phyloP scores from a whole-genome alignment of 2,797 vertebrate genomes.

The Selene dorsalis region DNA sequence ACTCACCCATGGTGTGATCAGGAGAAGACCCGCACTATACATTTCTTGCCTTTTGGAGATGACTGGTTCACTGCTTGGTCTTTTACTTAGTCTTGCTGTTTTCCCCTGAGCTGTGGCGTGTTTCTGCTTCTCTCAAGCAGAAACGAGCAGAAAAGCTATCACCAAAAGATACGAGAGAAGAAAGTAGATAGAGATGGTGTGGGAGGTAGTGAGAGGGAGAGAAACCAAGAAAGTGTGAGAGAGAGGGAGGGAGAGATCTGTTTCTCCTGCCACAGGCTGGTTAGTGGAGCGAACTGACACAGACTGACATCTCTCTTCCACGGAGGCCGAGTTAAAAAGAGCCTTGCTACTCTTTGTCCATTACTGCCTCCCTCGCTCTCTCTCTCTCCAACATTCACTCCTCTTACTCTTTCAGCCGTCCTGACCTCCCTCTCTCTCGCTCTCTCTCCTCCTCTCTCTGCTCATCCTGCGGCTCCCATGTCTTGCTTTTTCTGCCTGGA shows the following conservation, averaged over 20 bases:
- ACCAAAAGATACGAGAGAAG: slow-evolving; percentile 70
- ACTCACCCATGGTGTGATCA: slow-evolving; percentile 66
- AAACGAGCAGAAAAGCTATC: slow-evolving; percentile 78
- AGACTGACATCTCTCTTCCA: slow-evolving; percentile 82
- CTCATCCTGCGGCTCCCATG: slow-evolving; percentile 69
- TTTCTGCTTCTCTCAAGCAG: slow-evolving; percentile 72
- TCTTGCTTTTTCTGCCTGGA: slow-evolving; percentile 80
- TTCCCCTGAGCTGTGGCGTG: slow-evolving; percentile 71
- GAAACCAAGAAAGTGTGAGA: slow-evolving; percentile 62
- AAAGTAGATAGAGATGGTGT: slow-evolving; percentile 70
- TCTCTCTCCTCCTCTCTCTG: slow-evolving; percentile 44
- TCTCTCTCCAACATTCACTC: slow-evolving; percentile 21
- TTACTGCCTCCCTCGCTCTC: slow-evolving; percentile 49
- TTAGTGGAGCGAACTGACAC: slow-evolving; percentile 80
- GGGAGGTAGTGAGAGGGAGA: slow-evolving; percentile 61
- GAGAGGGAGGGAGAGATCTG: slow-evolving; percentile 69
- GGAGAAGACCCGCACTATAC: slow-evolving; percentile 64
- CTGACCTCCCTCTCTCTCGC: slow-evolving; percentile 16
- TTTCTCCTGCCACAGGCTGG: slow-evolving; percentile 79
- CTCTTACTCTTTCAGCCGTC: slow-evolving; percentile 53
- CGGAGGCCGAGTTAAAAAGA: slow-evolving; percentile 74
- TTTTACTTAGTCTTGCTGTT: slow-evolving; percentile 68
- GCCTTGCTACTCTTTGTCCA: slow-evolving; percentile 68
- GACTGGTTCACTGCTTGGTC: slow-evolving; percentile 71
- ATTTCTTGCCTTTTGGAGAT: slow-evolving; percentile 64